These are phyloP conservation scores for Aptenodytes forsteri DNA, from an alignment of 2,113 vertebrate genomes.

Conservation along the genomic window DNA sequence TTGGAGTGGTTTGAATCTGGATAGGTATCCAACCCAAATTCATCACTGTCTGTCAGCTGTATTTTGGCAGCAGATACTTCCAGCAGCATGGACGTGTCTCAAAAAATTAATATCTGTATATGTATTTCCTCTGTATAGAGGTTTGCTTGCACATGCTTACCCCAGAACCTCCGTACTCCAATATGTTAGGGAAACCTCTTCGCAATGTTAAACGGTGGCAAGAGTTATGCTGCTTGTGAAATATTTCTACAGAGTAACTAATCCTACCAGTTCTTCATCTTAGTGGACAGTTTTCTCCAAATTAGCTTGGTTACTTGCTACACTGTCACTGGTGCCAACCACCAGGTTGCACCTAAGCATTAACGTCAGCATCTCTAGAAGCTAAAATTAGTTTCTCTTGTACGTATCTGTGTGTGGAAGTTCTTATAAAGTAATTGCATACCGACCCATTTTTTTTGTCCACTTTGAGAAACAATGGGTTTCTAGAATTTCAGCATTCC, in stretches of 20 bases:
- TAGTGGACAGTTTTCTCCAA: not conserved
- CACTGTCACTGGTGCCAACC: not conserved
- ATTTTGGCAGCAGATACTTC: not conserved
- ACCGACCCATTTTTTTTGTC: not conserved
- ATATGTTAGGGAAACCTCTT: not conserved
- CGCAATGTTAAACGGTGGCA: not conserved
- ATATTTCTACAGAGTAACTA: not conserved
- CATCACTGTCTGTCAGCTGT: not conserved
- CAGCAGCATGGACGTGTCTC: not conserved
- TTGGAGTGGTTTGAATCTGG: not conserved
- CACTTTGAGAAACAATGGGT: not conserved
- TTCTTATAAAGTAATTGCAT: not conserved
- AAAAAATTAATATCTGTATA: not conserved
- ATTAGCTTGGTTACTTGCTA: not conserved
- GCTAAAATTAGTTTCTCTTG: not conserved
- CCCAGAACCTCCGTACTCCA: fast-evolving
- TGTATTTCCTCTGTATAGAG: not conserved
- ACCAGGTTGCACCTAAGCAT: not conserved
- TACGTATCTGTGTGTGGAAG: not conserved
- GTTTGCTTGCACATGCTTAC: not conserved
- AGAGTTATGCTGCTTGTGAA: not conserved
- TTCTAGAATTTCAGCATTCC: not conserved
- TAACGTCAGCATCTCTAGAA: not conserved
- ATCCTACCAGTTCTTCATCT: not conserved
- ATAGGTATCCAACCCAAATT: not conserved